Base-by-base conservation (phyloP, 2,113 vertebrate species). In the Pithys albifrons region DNA sequence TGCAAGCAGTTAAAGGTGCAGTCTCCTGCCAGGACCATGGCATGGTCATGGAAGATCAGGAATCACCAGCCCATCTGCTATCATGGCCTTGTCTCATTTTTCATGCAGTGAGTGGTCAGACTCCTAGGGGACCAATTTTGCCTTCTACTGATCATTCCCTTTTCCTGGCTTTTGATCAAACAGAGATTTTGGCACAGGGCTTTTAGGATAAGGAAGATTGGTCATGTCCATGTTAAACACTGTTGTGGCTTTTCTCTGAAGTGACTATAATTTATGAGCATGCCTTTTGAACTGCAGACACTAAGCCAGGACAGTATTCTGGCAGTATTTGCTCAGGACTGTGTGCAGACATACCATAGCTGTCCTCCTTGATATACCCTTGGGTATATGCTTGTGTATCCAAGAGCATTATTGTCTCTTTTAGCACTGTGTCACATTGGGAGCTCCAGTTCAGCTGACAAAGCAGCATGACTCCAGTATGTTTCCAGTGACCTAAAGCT, bases 401-500 rank as follows among this genome's bases (percentile, higher is more conserved):
- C 70, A 61, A 75, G 69, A 88, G 89, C 61, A 79, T 57, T 62
- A 85, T 88, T 96, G 89, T 85, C 73, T 92, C 77, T 61, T 71
- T 48, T 6, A 87, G 91, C 81, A 72, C 41, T 5, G 2, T 84
- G 81, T 92, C 87, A 82, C 89, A 35, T 24, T 45, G 62, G 58
- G 62, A 93, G 84, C 83, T 94, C 73, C 84, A 75, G 76, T 93
- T 83, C 86, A 77, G 94, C 91, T 91, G 76, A 91, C 84, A 64
- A 81, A 93, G 80, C 95, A 95, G 95, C 91, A 91, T 75, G 93
- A 95, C 91, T 95, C 94, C 91, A 88, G 1, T 70, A 49, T 45
- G 33, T 87, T 95, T 91, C 70, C 84, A 93, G 84, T 0, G 1
- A 95, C 73, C 69, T 87, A 92, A 91, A 79, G 77, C 87, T 94